These are phyloP conservation scores for Perccottus glenii DNA, from an alignment of 2,113 vertebrate species.

Conservation along the genomic window DNA sequence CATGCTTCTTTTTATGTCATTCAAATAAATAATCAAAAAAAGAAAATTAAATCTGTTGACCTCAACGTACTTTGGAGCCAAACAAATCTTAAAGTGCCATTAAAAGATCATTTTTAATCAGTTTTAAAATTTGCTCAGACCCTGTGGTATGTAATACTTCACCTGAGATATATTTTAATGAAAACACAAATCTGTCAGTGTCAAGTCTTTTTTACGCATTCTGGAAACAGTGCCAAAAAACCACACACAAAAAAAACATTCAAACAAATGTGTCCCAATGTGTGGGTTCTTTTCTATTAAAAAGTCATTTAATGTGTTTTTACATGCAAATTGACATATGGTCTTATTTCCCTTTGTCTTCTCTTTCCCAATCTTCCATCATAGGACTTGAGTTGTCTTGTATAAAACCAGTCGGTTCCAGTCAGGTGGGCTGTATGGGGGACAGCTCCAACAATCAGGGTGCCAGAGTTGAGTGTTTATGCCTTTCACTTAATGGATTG, in stretches of 20 bases:
- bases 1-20: conserved; percentile 1
- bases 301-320: conserved; percentile 46
- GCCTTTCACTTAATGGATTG: conserved; percentile 76
- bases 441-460: conserved; percentile 63
- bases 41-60: conserved; percentile 8
- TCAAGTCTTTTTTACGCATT: too few species aligned
- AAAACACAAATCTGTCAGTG: not conserved
- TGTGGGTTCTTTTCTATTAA: conserved; percentile 30
- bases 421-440: conserved; percentile 70
- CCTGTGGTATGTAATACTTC: conserved; percentile 5
- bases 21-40: conserved; percentile 8
- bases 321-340: conserved; percentile 51
- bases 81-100: not conserved
- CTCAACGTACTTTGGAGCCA: conserved; percentile 7
- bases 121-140: not conserved
- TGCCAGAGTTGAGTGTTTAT: conserved; percentile 76
- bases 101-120: not conserved
- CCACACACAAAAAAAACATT: too few species aligned
- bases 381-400: conserved; percentile 73
- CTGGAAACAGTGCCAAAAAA: too few species aligned
- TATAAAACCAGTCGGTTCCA: conserved; percentile 69
- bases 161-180: not conserved
- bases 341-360: conserved; percentile 66
- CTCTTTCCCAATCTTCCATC: conserved; percentile 70
- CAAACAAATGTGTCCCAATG: conserved; percentile 12